Percentiles rank a stretch among this genome's conserved stretches.
Evolutionary conservation across 1,140 invertebrate species (phyloP).

Genomic region (Orchestia grillus): DNA sequence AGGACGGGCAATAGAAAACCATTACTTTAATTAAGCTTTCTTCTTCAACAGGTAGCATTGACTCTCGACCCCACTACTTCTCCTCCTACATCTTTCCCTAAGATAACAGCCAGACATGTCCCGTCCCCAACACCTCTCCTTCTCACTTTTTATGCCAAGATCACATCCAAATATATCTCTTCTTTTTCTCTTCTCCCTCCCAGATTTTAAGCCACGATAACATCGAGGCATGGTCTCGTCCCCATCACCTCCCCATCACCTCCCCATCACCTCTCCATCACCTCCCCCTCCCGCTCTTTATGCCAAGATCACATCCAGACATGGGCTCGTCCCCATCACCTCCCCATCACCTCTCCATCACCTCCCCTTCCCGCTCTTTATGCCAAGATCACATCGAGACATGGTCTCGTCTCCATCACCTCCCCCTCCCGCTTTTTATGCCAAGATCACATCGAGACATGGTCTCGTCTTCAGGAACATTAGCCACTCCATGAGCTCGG

Average conservation of each 20-base stretch:
- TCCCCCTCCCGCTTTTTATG: background rate
- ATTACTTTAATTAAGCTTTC: no score
- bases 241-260: background rate
- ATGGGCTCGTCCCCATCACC: background rate
- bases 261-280: background rate
- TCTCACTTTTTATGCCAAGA: background rate
- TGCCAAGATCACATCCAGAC: background rate
- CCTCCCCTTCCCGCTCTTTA: background rate
- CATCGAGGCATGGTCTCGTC: background rate
- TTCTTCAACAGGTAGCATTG: no score
- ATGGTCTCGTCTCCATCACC: background rate
- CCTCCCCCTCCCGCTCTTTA: background rate
- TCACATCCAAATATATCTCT: background rate
- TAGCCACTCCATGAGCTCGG: background rate
- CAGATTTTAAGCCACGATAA: background rate
- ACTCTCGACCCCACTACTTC: background rate
- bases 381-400: constrained; percentile 4
- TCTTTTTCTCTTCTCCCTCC: background rate
- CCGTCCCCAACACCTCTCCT: background rate
- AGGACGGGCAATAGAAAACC: no score
- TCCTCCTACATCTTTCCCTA: background rate
- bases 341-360: background rate
- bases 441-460: background rate
- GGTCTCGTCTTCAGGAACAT: constrained; percentile 1
- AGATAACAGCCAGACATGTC: no score